Evolutionary conservation across 92 coral and sea anemone genomes (phyloP), one percentile per base, ranked within the genome.

Genomic region (Chrysogorgia sp.): DNA sequence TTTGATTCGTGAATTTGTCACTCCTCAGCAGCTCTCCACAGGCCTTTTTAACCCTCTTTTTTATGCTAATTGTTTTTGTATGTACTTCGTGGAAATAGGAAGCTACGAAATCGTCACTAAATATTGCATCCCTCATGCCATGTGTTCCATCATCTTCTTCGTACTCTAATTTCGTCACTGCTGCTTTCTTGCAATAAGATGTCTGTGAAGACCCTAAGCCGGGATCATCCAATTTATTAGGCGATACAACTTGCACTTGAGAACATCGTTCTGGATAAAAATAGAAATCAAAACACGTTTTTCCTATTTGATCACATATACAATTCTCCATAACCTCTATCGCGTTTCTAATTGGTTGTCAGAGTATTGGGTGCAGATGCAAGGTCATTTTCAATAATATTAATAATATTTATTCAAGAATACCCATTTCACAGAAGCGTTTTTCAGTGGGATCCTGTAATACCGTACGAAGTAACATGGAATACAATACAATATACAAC

Each of bases 231-330:
- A 30, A 34, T 7, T 57, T 57, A 71, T 25, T n/a, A 21, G 52
- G 63, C 24, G 26, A 9, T 19, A 72, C 79, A 40, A 72, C 19
- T 24, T 19, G 35, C 14, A 72, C 61, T 19, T 72, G 10, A 31
- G 79, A 20, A 55, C 79, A 72, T 9, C 17, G 25, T 8, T 72
- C 79, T 72, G 48, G 15, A 72, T 24, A 68, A 48, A 32, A 25
- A 6, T 20, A 37, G 15, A 45, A 43, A 35, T 66, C 12, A 37
- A 4, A 37, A 5, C n/a, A n/a, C n/a, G n/a, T n/a, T n/a, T n/a
- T n/a, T n/a, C n/a, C n/a, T n/a, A n/a, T n/a, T n/a, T n/a, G n/a
- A n/a, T n/a, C n/a, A n/a, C n/a, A n/a, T n/a, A n/a, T n/a, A n/a
- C n/a, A n/a, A n/a, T n/a, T n/a, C n/a, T n/a, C n/a, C n/a, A n/a